Evolutionary conservation across 1,140 invertebrate species (phyloP), one percentile per base, ranked within the genome.

Genomic region (Heliconius himera): DNA sequence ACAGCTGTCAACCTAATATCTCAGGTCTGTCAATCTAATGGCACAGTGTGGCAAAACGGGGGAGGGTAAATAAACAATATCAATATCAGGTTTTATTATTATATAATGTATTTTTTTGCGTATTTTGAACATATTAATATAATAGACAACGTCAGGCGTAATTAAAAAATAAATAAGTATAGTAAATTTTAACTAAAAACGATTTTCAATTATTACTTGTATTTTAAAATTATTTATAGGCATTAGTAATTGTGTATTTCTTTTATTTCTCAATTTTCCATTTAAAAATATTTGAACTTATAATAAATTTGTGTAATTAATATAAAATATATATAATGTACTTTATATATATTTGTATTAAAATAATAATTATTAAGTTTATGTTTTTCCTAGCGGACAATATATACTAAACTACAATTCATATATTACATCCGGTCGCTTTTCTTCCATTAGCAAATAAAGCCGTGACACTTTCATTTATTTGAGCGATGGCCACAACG

Each of bases 401-500:
- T 8, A 36, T 8, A 36, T 41, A 8, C 33, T 46, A 22, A 56
- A n/a, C 54, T 56, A 22, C 20, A 56, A 56, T 22, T 56, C 54
- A 56, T 56, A 56, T 74, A 46, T 83, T 83, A 84, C 83, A 85
- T 87, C 82, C 84, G 85, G 84, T 88, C 75, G 79, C 56, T 79
- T 79, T 89, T 85, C 84, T 81, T 84, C 80, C 80, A 81, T 85
- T 86, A 86, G 81, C 76, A 66, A 66, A 66, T 29, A 66, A 29
- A 87, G 79, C 77, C 81, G 80, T 86, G 84, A 88, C 85, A 88
- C 88, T 88, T 89, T 88, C 88, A 88, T 89, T 86, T 86, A 81
- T 86, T 84, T 89, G 83, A 87, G 22, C 36, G 73, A 74, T 74
- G 73, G n/a, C 49, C 73, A 74, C n/a, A 18, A 51, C 22, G 29